Evolutionary conservation across 2,797 vertebrate genomes (phyloP).

Genomic region (Eulemur mongoz): DNA sequence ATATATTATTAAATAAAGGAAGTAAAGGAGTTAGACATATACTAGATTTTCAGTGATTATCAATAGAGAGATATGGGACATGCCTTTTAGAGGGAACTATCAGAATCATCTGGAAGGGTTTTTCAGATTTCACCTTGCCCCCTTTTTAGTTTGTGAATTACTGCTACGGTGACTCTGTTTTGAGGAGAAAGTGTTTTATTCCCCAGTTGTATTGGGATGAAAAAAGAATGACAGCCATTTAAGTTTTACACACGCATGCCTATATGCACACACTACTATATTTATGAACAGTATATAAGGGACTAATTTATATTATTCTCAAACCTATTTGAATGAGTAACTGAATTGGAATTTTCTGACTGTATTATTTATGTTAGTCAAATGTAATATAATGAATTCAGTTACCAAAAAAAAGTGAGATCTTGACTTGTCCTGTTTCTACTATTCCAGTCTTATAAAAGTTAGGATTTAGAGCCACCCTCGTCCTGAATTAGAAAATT

Average conservation of each 20-base stretch:
- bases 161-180: not conserved
- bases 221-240: not conserved
- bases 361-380: conserved; percentile 27
- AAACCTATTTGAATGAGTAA: not conserved
- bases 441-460: not conserved
- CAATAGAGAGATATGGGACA: not conserved
- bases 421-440: conserved; percentile 13
- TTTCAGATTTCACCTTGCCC: not conserved
- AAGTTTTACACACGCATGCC: not conserved
- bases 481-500: not conserved
- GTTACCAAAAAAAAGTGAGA: not conserved
- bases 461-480: not conserved
- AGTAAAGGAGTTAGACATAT: not conserved
- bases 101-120: not conserved
- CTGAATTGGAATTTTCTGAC: not conserved
- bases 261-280: not conserved
- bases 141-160: conserved; percentile 33
- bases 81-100: not conserved
- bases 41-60: not conserved
- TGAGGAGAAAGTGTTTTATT: conserved; percentile 12
- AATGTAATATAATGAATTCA: not conserved
- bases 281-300: not conserved
- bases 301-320: not conserved
- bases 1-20: conserved; percentile 34
- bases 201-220: not conserved